Evolutionary conservation across 2,888 invertebrate species (phyloP).

Genomic region (Acrobasis repandana): DNA sequence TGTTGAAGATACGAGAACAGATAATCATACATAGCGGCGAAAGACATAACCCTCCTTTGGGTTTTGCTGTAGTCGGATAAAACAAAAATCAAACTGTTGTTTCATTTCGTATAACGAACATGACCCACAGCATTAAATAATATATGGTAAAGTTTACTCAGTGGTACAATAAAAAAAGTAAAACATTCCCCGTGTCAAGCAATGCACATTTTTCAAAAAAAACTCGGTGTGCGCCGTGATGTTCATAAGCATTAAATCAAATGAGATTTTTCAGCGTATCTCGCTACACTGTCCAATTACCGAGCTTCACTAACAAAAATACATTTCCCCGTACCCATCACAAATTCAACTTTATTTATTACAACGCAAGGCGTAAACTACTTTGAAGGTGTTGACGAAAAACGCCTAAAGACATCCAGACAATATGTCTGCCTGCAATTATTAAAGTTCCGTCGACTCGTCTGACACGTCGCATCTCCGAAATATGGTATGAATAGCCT

Average conservation of each 20-base stretch:
- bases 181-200: neutral
- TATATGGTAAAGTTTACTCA: too few species aligned
- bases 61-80: too few species aligned
- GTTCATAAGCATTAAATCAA: constrained; percentile 13
- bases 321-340: neutral
- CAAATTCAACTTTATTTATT: neutral
- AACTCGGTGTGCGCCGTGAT: neutral
- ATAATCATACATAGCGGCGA: too few species aligned
- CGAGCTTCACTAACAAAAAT: constrained; percentile 5
- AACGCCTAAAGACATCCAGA: constrained; percentile 13
- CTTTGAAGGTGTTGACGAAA: constrained; percentile 1
- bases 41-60: too few species aligned
- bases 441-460: constrained; percentile 12
- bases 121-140: too few species aligned
- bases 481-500: constrained; percentile 15
- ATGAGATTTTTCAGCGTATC: constrained; percentile 13
- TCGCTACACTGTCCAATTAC: constrained; percentile 16
- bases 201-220: neutral
- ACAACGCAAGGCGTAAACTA: neutral
- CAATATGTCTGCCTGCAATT: constrained; percentile 17
- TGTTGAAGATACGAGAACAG: too few species aligned
- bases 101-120: too few species aligned
- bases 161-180: too few species aligned
- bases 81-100: too few species aligned
- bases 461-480: constrained; percentile 14